Evolutionary conservation across 2,797 vertebrate species (phyloP).

Genomic region (Mus minutoides): DNA sequence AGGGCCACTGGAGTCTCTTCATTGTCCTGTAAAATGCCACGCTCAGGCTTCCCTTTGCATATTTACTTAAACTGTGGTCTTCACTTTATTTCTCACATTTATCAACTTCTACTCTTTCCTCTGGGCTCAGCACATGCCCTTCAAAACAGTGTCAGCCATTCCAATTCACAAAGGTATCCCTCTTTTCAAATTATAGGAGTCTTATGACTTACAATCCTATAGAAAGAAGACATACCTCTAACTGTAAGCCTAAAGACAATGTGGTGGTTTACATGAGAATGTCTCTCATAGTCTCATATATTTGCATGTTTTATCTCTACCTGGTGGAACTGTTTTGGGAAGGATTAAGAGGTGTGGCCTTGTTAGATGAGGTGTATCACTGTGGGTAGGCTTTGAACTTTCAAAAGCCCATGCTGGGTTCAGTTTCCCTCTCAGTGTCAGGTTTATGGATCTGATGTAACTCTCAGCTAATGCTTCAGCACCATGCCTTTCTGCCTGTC

Average conservation of each 20-base stretch:
- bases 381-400: neutral
- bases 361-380: neutral
- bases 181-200: neutral
- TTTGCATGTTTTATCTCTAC: neutral
- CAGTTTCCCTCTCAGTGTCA: neutral
- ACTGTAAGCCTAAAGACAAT: neutral
- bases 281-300: neutral
- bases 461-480: neutral
- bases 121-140: neutral
- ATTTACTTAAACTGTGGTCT: neutral
- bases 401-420: neutral
- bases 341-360: neutral
- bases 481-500: neutral
- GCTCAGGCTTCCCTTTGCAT: neutral
- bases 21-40: neutral
- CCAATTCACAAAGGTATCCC: neutral
- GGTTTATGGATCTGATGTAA: neutral
- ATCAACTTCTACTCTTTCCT: neutral
- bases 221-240: slow-evolving; percentile 12
- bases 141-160: neutral
- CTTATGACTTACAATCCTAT: neutral
- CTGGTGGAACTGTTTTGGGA: neutral
- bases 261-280: neutral
- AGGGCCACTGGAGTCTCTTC: neutral
- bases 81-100: slow-evolving; percentile 47